These are phyloP conservation scores for Drosophila nigromelanica DNA, from an alignment of 1,140 invertebrate species.

Conservation along the genomic window DNA sequence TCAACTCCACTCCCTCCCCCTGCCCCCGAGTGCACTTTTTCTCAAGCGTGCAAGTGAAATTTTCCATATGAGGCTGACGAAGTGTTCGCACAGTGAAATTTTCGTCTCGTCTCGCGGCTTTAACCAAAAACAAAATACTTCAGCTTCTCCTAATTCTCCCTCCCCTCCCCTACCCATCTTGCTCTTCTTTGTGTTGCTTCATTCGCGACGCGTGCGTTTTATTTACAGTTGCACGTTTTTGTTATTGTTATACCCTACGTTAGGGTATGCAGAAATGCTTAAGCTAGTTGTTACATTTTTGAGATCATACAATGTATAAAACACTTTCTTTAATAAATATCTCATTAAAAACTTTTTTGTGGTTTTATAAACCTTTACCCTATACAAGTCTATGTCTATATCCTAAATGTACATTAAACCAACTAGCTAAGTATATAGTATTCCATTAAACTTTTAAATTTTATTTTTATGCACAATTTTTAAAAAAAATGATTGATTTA, in stretches of 20 bases:
- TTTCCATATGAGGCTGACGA: slow-evolving; percentile 73
- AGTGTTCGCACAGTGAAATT: slow-evolving; percentile 60
- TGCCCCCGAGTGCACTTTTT: slow-evolving; percentile 60
- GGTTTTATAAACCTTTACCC: too few species aligned
- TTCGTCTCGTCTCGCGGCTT: slow-evolving; percentile 55
- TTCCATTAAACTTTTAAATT: too few species aligned
- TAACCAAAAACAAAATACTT: slow-evolving; percentile 20
- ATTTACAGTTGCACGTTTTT: slow-evolving; percentile 67
- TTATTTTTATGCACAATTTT: too few species aligned
- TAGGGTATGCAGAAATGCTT: neutral
- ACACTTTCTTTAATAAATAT: too few species aligned
- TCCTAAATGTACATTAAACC: too few species aligned
- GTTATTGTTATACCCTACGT: slow-evolving; percentile 57
- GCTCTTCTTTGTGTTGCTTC: slow-evolving; percentile 22
- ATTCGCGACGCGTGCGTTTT: slow-evolving; percentile 64
- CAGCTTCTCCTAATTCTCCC: slow-evolving; percentile 7
- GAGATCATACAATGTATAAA: too few species aligned
- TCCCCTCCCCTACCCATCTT: too few species aligned
- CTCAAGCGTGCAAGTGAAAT: slow-evolving; percentile 79
- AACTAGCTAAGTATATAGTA: too few species aligned
- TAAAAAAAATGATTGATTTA: too few species aligned
- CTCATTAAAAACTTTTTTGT: too few species aligned
- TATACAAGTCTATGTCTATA: too few species aligned
- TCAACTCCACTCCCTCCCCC: slow-evolving; percentile 15
- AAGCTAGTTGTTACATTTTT: too few species aligned